Evolutionary conservation across 2,888 invertebrate species (phyloP).

Genomic region (Ormyrus pomaceus): DNA sequence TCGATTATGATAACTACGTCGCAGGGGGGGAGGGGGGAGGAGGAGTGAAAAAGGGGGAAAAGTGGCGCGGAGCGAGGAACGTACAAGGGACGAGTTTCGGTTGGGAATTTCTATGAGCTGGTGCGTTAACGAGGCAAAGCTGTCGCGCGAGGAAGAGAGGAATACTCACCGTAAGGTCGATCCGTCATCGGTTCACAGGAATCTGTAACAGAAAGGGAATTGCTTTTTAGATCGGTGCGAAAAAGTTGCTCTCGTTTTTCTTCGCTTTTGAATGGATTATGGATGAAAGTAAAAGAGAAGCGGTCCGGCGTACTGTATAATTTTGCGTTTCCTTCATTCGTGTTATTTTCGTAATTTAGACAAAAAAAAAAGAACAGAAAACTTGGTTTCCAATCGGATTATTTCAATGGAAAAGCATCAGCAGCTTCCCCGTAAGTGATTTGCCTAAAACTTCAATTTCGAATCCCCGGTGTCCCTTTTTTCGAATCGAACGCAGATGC

Average conservation of each 20-base stretch:
- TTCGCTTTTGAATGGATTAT: no score
- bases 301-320: no score
- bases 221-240: slow-evolving; percentile 6
- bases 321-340: no score
- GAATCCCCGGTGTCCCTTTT: neutral
- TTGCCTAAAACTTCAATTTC: neutral
- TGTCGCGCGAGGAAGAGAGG: neutral
- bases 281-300: no score
- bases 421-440: no score
- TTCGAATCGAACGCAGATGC: neutral
- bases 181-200: slow-evolving; percentile 72
- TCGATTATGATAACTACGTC: slow-evolving; percentile 54
- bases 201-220: slow-evolving; percentile 69
- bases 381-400: no score
- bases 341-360: no score
- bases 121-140: slow-evolving; percentile 43
- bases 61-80: neutral
- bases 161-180: slow-evolving; percentile 73
- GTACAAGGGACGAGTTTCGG: slow-evolving; percentile 18
- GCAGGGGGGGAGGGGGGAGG: neutral
- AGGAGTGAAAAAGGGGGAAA: neutral
- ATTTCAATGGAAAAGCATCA: no score
- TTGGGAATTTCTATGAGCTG: slow-evolving; percentile 46
- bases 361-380: no score
- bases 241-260: no score